These are phyloP conservation scores for Streptopelia turtur DNA, from an alignment of 2,797 vertebrate genomes.

Conservation along the genomic window DNA sequence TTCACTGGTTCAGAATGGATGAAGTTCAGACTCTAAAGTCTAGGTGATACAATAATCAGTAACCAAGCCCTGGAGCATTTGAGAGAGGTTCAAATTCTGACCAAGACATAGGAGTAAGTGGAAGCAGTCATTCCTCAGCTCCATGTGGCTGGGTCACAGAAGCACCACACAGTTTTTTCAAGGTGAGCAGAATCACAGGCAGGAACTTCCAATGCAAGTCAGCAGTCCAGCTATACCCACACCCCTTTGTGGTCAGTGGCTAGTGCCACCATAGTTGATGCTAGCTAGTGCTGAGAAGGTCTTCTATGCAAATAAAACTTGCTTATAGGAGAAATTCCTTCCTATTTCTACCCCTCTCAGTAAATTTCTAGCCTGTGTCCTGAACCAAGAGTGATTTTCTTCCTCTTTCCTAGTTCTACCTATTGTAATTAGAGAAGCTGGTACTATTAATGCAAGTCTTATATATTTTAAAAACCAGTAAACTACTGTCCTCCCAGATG, in stretches of 20 bases:
- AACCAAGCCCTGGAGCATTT: background rate
- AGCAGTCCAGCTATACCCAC: background rate
- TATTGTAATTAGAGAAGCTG: background rate
- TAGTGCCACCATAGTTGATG: background rate
- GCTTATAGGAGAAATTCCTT: background rate
- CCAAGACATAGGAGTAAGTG: background rate
- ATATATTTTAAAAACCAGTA: background rate
- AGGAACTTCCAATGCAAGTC: background rate
- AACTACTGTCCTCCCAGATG: background rate
- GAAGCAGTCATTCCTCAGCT: background rate
- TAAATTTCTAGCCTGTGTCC: background rate
- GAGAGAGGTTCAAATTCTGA: background rate
- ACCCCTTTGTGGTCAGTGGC: background rate
- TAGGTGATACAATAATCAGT: background rate
- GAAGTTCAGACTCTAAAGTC: background rate
- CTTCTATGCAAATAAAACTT: background rate
- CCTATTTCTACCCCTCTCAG: background rate
- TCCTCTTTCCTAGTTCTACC: background rate
- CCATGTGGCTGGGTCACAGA: background rate
- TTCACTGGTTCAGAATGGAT: background rate
- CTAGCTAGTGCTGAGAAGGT: background rate
- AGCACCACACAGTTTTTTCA: background rate
- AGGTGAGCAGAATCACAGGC: background rate
- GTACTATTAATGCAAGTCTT: background rate
- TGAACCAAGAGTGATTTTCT: background rate